Conservation (phyloP, 2,113 vertebrate genomes). For the Alces alces region DNA sequence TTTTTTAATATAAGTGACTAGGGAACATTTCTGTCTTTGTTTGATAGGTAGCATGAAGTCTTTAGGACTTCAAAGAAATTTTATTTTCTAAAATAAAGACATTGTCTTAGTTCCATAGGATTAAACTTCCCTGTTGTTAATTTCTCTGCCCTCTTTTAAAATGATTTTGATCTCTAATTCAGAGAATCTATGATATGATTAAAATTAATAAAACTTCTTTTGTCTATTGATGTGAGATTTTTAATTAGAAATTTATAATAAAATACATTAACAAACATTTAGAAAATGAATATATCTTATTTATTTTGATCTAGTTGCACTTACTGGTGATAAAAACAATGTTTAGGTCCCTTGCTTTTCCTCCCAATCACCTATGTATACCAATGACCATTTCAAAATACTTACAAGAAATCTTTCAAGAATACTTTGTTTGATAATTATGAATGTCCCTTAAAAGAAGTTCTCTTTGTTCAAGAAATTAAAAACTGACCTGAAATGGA, state of each 20-base stretch:
- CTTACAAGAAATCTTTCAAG: background rate
- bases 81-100: background rate
- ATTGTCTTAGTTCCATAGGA: background rate
- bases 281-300: background rate
- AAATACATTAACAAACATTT: background rate
- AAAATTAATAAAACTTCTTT: background rate
- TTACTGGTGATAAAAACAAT: background rate
- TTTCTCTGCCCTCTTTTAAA: background rate
- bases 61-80: background rate
- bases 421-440: background rate
- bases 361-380: background rate
- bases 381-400: background rate
- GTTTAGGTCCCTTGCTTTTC: background rate
- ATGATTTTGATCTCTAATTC: background rate
- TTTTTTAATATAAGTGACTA: background rate
- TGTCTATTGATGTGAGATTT: background rate
- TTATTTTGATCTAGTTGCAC: background rate
- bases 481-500: background rate
- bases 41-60: background rate
- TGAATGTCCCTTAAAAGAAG: background rate
- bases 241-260: background rate
- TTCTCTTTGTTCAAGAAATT: background rate
- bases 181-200: background rate
- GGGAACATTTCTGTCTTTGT: background rate
- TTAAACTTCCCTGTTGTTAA: background rate